A percentile compares a stretch with the other conserved stretches of the same genome.
Conservation (phyloP, 2,797 vertebrate genomes). For the Dendrocincla fuliginosa region DNA sequence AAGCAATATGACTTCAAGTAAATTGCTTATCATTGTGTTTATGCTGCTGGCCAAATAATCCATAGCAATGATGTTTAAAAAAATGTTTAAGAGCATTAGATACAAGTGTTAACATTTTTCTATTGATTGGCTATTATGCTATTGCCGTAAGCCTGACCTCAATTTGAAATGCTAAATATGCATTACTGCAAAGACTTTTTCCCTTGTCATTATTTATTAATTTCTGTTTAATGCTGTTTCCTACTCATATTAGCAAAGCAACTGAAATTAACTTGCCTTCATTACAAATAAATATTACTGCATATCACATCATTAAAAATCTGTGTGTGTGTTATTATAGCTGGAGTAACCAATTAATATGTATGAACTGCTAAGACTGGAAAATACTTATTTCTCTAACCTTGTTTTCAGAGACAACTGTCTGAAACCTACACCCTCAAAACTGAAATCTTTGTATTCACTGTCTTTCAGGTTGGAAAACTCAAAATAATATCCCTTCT, state of each 20-base stretch:
- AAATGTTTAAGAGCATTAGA: not conserved
- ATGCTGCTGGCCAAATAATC: not conserved
- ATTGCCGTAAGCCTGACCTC: not conserved
- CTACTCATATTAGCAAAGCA: not conserved
- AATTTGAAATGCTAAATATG: not conserved
- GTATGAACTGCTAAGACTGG: not conserved
- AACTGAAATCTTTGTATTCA: not conserved
- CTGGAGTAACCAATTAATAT: constrained; percentile 21
- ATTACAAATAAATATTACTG: not conserved
- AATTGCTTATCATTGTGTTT: not conserved
- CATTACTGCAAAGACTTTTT: not conserved
- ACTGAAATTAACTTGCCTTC: not conserved
- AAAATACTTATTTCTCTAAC: not conserved
- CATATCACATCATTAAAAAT: constrained; percentile 28
- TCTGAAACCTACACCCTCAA: constrained; percentile 1
- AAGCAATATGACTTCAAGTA: not conserved
- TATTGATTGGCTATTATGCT: not conserved
- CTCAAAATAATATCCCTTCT: not conserved
- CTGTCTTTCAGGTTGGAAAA: not conserved
- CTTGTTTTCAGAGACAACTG: not conserved
- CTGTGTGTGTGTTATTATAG: not conserved
- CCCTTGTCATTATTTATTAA: not conserved
- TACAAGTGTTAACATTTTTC: not conserved
- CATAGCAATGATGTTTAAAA: not conserved
- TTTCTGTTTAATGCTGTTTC: not conserved